phyloP scores from a whole-genome alignment of 2,113 vertebrate genomes.

The Nycticorax nycticorax region DNA sequence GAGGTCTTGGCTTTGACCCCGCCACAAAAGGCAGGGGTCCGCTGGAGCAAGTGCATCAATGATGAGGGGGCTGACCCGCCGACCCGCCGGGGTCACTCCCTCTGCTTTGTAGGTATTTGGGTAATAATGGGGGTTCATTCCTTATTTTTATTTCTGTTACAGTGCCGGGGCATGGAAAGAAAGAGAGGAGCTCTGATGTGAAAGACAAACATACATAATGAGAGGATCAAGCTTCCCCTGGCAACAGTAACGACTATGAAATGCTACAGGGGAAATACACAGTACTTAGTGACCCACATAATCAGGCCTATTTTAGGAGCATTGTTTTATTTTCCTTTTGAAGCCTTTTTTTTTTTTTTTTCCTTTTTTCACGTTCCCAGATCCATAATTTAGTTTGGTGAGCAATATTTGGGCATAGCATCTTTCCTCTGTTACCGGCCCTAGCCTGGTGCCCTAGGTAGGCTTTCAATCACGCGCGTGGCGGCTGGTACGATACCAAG shows the following conservation, averaged over 20 bases:
- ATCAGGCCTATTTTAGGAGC: constrained; percentile 72
- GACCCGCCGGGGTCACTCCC: constrained; percentile 68
- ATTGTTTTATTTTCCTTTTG: constrained; percentile 79
- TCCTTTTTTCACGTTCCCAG: not conserved
- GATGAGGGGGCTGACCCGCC: constrained; percentile 77
- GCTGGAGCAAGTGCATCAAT: constrained; percentile 80
- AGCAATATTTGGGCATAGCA: constrained; percentile 9
- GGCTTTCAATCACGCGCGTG: not conserved
- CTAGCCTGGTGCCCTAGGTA: not conserved
- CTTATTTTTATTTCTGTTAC: constrained; percentile 82
- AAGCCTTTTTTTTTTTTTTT: not conserved
- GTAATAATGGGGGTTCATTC: constrained; percentile 75
- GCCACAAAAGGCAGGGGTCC: constrained; percentile 77
- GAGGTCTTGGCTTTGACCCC: constrained; percentile 87
- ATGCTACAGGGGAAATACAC: constrained; percentile 77
- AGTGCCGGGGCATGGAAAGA: constrained; percentile 72
- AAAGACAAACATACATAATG: constrained; percentile 84
- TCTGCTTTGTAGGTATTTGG: constrained; percentile 83
- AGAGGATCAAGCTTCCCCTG: constrained; percentile 77
- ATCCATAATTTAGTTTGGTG: constrained; percentile 51
- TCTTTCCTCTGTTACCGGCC: constrained; percentile 19
- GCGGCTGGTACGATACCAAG: not conserved
- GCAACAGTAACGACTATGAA: constrained; percentile 80
- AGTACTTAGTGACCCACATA: constrained; percentile 76
- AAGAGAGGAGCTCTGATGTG: constrained; percentile 75